Evolutionary conservation across 2,888 invertebrate species (phyloP).

Genomic region (Aquatica leii): DNA sequence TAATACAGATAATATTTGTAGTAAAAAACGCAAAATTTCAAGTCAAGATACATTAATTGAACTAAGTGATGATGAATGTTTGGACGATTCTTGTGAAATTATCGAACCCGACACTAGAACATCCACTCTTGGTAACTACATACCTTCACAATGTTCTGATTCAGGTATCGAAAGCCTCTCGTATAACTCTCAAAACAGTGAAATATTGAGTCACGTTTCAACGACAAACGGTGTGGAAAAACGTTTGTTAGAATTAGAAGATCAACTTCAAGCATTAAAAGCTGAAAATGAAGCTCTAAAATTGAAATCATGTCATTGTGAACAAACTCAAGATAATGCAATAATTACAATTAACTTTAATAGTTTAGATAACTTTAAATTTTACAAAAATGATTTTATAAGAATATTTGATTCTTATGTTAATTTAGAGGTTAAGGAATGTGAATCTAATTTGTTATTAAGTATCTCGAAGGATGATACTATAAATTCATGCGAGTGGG

Average conservation of each 20-base stretch:
- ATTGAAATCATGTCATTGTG: constrained; percentile 26
- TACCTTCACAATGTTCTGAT: not conserved
- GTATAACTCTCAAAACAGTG: no score
- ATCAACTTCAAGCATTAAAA: constrained; percentile 28
- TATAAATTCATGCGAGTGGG: constrained; percentile 61
- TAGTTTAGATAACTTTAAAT: constrained; percentile 60
- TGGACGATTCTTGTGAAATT: not conserved
- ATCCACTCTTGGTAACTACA: not conserved
- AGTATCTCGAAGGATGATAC: constrained; percentile 60
- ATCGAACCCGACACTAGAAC: not conserved
- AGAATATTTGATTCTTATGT: constrained; percentile 60
- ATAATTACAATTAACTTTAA: constrained; percentile 62
- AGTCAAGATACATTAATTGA: not conserved
- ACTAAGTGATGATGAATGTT: constrained; percentile 3
- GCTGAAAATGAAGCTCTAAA: constrained; percentile 29
- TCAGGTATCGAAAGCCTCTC: not conserved
- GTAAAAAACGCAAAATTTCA: not conserved
- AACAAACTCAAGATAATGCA: constrained; percentile 11
- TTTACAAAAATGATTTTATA: constrained; percentile 62
- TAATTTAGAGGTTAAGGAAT: constrained; percentile 57
- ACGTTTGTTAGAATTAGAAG: constrained; percentile 28
- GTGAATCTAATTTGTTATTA: constrained; percentile 52
- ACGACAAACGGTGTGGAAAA: constrained; percentile 5
- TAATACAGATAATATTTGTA: no score
- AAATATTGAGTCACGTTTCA: no score